Evolutionary conservation across 2,113 vertebrate genomes (phyloP).

Genomic region (Herpetotheres cachinnans): DNA sequence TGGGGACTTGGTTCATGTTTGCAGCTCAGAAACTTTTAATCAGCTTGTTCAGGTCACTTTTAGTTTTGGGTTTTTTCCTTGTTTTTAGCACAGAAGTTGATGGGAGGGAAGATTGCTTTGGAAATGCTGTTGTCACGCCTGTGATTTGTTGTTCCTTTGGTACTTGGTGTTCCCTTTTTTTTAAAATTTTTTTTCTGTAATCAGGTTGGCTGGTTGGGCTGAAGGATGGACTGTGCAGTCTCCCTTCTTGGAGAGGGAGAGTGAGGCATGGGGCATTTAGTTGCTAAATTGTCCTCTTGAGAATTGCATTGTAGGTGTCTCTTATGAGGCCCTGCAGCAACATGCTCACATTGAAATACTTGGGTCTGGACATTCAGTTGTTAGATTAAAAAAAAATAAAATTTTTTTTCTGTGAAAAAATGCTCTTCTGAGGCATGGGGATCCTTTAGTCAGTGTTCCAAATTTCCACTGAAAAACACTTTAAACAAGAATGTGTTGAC

Average conservation of each 20-base stretch:
- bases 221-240: neutral
- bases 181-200: neutral
- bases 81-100: neutral
- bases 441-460: constrained; percentile 19
- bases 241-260: neutral
- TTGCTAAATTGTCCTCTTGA: neutral
- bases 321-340: neutral
- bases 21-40: neutral
- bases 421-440: neutral
- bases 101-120: neutral
- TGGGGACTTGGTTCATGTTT: neutral
- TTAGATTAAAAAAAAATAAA: neutral
- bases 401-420: neutral
- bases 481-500: neutral
- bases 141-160: neutral
- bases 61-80: neutral
- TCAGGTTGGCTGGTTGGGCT: neutral
- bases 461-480: neutral
- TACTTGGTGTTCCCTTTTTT: neutral
- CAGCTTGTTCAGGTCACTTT: neutral
- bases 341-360: neutral
- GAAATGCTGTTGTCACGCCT: neutral
- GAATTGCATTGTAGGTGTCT: neutral
- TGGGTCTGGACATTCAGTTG: neutral
- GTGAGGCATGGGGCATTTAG: neutral